Conservation (phyloP, 2,113 vertebrate genomes). For the sheep (Ovis aries) region DNA sequence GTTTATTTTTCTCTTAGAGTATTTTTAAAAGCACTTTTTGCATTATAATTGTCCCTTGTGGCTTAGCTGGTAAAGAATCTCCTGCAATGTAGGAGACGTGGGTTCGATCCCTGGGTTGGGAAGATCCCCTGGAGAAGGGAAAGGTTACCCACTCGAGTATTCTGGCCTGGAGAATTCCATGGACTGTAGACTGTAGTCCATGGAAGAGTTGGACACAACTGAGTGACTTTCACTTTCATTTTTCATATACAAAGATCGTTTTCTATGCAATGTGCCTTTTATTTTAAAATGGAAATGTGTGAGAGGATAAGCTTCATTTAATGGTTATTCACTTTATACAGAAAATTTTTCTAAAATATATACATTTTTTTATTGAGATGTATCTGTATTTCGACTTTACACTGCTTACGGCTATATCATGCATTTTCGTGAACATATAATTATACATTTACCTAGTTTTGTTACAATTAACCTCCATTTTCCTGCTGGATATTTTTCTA, state of each 20-base stretch:
- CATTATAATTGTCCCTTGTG: neutral
- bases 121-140: neutral
- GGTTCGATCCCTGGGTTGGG: neutral
- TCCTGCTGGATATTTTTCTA: neutral
- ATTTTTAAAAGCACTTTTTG: neutral
- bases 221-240: neutral
- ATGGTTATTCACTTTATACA: neutral
- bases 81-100: neutral
- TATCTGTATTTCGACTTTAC: neutral
- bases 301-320: neutral
- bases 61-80: neutral
- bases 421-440: neutral
- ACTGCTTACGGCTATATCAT: neutral
- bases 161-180: neutral
- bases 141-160: neutral
- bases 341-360: neutral
- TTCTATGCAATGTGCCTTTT: neutral
- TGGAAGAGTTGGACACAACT: accelerated
- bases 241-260: neutral
- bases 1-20: neutral
- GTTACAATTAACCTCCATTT: neutral
- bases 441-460: neutral
- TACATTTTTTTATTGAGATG: neutral
- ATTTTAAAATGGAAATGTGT: slow-evolving; percentile 12
- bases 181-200: neutral